Evolutionary conservation across 2,888 invertebrate species (phyloP).

Genomic region (Eupithecia subumbrata): DNA sequence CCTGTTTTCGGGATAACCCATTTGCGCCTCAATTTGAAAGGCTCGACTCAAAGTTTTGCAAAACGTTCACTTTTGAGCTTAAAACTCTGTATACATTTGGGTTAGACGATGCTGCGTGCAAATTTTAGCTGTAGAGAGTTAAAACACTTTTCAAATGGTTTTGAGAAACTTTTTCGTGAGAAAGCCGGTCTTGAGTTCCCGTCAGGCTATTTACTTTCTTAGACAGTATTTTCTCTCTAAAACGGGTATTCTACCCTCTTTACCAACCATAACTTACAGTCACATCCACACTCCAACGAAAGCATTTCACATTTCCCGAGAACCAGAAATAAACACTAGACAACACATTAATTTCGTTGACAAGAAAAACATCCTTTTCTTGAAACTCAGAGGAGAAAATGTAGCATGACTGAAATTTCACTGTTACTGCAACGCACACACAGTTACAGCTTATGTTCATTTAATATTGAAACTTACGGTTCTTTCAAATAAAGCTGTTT

Average conservation of each 20-base stretch:
- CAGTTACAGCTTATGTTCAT: not conserved
- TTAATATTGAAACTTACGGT: not conserved
- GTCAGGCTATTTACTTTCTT: not conserved
- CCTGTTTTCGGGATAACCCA: not conserved
- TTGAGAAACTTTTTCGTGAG: not conserved
- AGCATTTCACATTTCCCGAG: slow-evolving; percentile 29
- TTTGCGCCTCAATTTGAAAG: not conserved
- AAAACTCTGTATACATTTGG: not conserved
- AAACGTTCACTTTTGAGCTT: not conserved
- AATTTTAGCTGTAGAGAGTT: not conserved
- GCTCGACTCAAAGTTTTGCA: not conserved
- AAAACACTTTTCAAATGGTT: not conserved
- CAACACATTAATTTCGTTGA: slow-evolving; percentile 37
- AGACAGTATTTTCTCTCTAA: not conserved
- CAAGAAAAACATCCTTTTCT: slow-evolving; percentile 40
- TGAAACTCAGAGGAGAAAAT: slow-evolving; percentile 12
- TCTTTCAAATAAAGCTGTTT: not conserved
- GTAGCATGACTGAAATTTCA: slow-evolving; percentile 14
- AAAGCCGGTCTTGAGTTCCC: not conserved
- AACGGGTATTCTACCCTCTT: not conserved
- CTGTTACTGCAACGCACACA: not conserved
- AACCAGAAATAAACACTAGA: slow-evolving; percentile 34
- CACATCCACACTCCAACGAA: slow-evolving; percentile 21
- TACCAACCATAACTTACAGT: slow-evolving; percentile 13
- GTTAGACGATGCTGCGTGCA: not conserved